Evolutionary conservation across 2,797 vertebrate genomes (phyloP).

Genomic region (Setipinna tenuifilis): DNA sequence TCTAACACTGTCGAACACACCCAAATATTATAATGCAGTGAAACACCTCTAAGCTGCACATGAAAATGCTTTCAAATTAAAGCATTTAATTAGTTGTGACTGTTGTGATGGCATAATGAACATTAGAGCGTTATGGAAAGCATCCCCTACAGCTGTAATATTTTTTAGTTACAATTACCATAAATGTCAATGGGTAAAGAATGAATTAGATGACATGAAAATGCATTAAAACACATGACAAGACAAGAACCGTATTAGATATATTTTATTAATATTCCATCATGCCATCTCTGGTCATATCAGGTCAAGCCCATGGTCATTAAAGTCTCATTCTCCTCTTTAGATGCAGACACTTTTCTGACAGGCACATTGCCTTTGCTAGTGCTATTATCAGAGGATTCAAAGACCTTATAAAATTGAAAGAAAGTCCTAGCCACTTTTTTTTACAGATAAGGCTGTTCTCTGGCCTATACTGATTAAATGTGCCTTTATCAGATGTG

Average conservation of each 20-base stretch:
- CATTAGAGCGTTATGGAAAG: neutral
- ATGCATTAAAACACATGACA: neutral
- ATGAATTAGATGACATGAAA: neutral
- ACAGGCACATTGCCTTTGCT: neutral
- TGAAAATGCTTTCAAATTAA: neutral
- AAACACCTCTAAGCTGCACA: neutral
- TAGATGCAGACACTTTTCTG: neutral
- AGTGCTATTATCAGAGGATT: neutral
- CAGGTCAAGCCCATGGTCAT: neutral
- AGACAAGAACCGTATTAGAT: neutral
- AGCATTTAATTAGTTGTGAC: neutral
- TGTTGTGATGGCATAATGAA: neutral
- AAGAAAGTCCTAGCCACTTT: neutral
- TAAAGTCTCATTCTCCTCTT: neutral
- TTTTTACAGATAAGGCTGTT: slow-evolving; percentile 16
- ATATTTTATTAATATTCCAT: neutral
- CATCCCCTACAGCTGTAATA: neutral
- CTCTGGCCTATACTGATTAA: slow-evolving; percentile 7
- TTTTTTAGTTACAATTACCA: neutral
- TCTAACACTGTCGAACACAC: neutral
- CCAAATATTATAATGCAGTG: neutral
- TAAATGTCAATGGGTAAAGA: neutral
- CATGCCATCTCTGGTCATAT: neutral
- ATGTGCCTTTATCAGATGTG: slow-evolving; percentile 14
- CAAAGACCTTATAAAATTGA: neutral